Base-by-base conservation (phyloP, 2,888 invertebrate genomes). In the Drosophila mimetica region DNA sequence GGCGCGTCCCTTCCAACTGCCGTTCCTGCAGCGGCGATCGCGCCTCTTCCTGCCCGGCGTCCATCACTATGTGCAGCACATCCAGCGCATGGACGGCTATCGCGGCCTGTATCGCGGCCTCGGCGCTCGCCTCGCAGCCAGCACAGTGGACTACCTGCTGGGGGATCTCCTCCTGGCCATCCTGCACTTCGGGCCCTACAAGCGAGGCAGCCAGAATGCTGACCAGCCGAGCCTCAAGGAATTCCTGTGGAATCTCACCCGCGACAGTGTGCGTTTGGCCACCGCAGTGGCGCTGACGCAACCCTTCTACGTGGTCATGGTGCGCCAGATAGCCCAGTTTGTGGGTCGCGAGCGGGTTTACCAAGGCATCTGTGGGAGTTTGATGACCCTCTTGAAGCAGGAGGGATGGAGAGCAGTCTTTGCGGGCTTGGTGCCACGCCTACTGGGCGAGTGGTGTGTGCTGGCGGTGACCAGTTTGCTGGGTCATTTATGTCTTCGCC, bases 261-360 rank as follows among this genome's bases (percentile, higher is more conserved):
- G 51, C 0, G 59, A 77, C 13, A 37, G 39, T 2, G 2, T 77
- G 4, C 55, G 80, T 0, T 5, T 83, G 9, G 30, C 41, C 36
- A 70, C 67, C 0, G 77, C 74, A 0, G n/a, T 79, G 46, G 41
- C 22, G 0, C 11, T 80, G 0, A 63, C 84, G 4, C 86, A 82
- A 36, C 86, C 81, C 1, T 79, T 82, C 7, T 67, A 83, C 11
- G 77, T 82, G 2, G 36, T 82, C 11, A 54, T 77, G 16, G 75
- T 80, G 36, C 81, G 81, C 6, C 81, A 82, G 36, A 74, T 83
- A 53, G 81, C 80, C 1, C 80, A 83, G 48, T 86, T 86, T 3
- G 74, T 82, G 2, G 81, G 81, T 1, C 51, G 64, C 0, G 81
- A 86, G 28, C 0, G 36, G 0, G 36, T 51, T 32, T 81, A 86